A percentile compares a stretch with the other conserved stretches of the same genome.
Evolutionary conservation across 2,888 invertebrate species (phyloP).

Genomic region (Patella pellucida): DNA sequence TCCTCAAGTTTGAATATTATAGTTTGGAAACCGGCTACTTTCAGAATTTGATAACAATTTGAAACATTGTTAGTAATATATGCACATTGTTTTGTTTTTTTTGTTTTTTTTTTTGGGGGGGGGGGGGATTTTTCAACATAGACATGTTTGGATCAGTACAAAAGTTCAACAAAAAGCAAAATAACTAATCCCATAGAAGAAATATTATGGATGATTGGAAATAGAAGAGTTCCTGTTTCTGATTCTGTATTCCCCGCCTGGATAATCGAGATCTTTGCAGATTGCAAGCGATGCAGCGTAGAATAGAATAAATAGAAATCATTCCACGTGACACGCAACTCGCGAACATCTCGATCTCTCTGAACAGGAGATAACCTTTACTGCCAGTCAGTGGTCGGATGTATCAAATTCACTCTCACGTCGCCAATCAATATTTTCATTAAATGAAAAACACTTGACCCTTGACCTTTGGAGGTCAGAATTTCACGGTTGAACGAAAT

Average conservation of each 20-base stretch:
- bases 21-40: too few relatives aligned
- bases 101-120: too few relatives aligned
- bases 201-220: too few relatives aligned
- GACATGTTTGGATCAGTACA: too few relatives aligned
- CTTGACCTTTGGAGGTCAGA: constrained; percentile 1
- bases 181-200: too few relatives aligned
- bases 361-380: neutral
- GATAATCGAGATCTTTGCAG: neutral
- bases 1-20: too few relatives aligned
- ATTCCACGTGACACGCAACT: constrained; percentile 1
- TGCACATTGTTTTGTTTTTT: too few relatives aligned
- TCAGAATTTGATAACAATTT: too few relatives aligned
- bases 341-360: neutral
- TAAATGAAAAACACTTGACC: neutral
- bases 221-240: too few relatives aligned
- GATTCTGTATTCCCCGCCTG: neutral
- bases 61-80: too few relatives aligned
- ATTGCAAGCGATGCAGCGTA: neutral
- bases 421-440: constrained; percentile 7
- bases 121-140: too few relatives aligned
- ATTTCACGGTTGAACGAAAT: neutral
- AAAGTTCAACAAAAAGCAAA: too few relatives aligned
- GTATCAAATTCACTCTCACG: neutral
- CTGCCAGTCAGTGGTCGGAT: neutral
- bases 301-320: neutral